phyloP scores from a whole-genome alignment of 2,888 invertebrate genomes.

The Clunio marinus region DNA sequence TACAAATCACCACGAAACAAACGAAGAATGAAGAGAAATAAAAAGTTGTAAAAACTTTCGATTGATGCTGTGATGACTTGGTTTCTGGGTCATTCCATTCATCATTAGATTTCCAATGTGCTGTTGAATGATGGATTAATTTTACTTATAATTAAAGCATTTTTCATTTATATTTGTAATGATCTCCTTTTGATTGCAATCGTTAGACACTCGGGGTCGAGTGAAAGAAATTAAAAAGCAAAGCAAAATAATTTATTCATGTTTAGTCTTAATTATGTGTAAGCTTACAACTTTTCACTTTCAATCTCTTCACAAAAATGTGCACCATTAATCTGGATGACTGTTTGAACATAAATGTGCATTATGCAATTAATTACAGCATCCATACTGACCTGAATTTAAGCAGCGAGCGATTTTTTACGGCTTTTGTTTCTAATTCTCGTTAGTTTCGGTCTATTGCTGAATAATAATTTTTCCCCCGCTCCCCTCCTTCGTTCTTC shows the following conservation, averaged over 20 bases:
- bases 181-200: not conserved
- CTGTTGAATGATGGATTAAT: conserved; percentile 7
- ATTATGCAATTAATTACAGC: conserved; percentile 31
- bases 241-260: no score
- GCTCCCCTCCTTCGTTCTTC: no score
- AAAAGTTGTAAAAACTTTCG: not conserved
- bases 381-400: conserved; percentile 23
- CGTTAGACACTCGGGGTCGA: not conserved
- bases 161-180: not conserved
- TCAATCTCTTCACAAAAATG: not conserved
- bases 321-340: not conserved
- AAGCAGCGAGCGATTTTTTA: conserved; percentile 10
- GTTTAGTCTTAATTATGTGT: conserved; percentile 4
- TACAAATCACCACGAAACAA: not conserved
- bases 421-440: conserved; percentile 15
- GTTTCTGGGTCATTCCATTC: conserved; percentile 8
- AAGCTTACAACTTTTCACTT: conserved; percentile 20
- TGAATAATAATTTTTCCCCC: not conserved
- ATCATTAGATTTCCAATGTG: not conserved
- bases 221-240: not conserved
- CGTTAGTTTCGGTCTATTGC: conserved; percentile 10
- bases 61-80: not conserved
- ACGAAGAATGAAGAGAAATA: not conserved
- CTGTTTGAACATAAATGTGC: not conserved
- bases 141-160: not conserved